Evolutionary conservation across 2,113 vertebrate genomes (phyloP).

Genomic region (Psophia crepitans): DNA sequence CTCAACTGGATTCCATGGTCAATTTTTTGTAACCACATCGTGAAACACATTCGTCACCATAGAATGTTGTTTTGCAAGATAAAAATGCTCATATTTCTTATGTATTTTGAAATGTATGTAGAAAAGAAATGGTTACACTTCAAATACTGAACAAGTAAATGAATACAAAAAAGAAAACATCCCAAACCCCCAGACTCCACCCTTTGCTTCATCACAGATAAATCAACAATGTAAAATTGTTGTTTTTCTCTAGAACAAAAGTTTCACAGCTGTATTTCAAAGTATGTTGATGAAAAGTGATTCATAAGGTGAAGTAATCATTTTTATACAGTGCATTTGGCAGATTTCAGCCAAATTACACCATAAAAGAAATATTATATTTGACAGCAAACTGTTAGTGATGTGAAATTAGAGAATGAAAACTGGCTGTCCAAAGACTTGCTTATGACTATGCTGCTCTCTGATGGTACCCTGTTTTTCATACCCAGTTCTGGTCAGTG

Average conservation of each 20-base stretch:
- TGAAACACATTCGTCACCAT: background rate
- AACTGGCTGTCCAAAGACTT: background rate
- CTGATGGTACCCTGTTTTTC: background rate
- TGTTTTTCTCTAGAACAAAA: conserved; percentile 40
- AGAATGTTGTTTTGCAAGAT: background rate
- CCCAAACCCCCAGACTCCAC: background rate
- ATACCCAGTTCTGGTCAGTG: background rate
- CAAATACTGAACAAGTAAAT: background rate
- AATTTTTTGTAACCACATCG: background rate
- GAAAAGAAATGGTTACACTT: background rate
- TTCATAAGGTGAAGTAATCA: conserved; percentile 59
- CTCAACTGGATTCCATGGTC: background rate
- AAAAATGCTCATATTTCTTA: background rate
- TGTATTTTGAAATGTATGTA: background rate
- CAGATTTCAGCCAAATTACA: conserved; percentile 32
- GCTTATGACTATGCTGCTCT: background rate
- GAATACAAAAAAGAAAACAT: background rate
- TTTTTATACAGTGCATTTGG: conserved; percentile 39
- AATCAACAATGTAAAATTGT: conserved; percentile 6
- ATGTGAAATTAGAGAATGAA: conserved; percentile 25
- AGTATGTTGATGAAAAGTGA: conserved; percentile 52
- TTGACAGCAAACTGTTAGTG: conserved; percentile 25
- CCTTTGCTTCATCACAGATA: background rate
- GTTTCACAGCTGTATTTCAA: conserved; percentile 39
- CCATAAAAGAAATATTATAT: conserved; percentile 61